These are phyloP conservation scores for Macrosteles quadrilineatus DNA, from an alignment of 1,140 invertebrate genomes.

Conservation along the genomic window DNA sequence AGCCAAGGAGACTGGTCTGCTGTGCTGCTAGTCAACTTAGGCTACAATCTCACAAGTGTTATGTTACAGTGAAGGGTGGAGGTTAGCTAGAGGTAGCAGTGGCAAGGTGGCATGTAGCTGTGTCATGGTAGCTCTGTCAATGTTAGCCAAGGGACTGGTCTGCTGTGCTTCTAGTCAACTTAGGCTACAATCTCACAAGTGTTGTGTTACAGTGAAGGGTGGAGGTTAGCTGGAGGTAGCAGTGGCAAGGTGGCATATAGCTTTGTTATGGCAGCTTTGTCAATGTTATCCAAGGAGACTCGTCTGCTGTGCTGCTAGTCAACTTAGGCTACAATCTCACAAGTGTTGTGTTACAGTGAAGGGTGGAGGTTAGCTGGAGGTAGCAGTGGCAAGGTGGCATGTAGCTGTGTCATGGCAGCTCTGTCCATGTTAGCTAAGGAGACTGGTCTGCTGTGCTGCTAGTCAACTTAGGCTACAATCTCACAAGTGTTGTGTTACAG, in stretches of 20 bases:
- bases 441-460: constrained; percentile 81
- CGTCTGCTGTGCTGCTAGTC: constrained; percentile 77
- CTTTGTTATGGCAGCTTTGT: constrained; percentile 67
- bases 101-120: no score
- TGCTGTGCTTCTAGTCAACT: no score
- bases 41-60: no score
- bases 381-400: constrained; percentile 56
- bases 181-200: no score
- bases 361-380: constrained; percentile 43
- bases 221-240: constrained; percentile 42
- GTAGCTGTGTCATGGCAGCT: constrained; percentile 66
- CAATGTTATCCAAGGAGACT: constrained; percentile 91
- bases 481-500: no score
- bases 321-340: constrained; percentile 66
- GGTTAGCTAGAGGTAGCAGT: no score
- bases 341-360: constrained; percentile 47
- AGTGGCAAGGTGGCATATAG: constrained; percentile 61
- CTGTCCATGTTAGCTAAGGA: constrained; percentile 90
- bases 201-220: constrained; percentile 45
- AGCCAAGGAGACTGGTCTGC: no score
- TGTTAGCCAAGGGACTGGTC: no score
- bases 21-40: no score
- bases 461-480: constrained; percentile 65
- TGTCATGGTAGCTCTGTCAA: no score
- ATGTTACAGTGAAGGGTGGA: no score